A percentile compares a stretch with the other conserved stretches of the same genome.
phyloP scores from a whole-genome alignment of 2,113 vertebrate species.

The Apteryx mantelli region DNA sequence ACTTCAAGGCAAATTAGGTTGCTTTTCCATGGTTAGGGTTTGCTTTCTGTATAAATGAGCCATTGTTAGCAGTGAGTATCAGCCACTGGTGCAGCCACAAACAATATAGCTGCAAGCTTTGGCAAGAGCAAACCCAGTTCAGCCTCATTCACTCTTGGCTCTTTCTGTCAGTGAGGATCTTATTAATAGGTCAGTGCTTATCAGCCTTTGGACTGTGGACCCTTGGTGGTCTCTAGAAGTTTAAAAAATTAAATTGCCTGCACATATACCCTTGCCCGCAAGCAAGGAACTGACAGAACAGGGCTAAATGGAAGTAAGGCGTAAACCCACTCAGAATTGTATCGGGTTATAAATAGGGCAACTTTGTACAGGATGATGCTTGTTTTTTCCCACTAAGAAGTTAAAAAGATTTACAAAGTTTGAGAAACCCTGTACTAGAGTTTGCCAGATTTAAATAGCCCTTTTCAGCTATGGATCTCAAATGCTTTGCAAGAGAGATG shows the following conservation, averaged over 20 bases:
- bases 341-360: background rate
- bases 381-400: background rate
- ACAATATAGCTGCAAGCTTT: background rate
- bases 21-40: background rate
- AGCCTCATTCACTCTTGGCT: background rate
- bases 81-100: background rate
- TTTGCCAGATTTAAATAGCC: background rate
- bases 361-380: background rate
- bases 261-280: background rate
- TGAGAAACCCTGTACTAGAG: background rate
- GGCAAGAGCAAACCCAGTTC: background rate
- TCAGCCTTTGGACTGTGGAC: background rate
- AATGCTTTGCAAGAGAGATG: background rate
- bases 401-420: background rate
- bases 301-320: background rate
- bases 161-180: background rate
- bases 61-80: background rate
- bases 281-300: background rate
- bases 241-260: background rate
- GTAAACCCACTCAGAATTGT: background rate
- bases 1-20: background rate
- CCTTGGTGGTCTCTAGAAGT: background rate
- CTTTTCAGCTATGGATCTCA: background rate
- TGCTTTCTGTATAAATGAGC: rapidly evolving
- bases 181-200: background rate